Base-by-base conservation (phyloP, 1,140 invertebrate species). In the Acyrthosiphon pisum region DNA sequence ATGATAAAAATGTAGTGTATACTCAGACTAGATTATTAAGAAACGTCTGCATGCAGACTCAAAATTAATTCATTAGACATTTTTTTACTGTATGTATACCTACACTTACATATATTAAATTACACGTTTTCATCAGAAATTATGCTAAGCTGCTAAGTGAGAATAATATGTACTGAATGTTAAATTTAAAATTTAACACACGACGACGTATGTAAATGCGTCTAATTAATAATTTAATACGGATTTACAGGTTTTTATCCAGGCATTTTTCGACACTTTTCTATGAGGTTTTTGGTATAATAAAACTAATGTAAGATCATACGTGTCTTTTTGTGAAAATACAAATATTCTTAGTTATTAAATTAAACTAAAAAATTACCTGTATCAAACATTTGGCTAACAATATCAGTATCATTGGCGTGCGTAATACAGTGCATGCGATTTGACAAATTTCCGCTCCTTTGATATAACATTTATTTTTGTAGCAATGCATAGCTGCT, bases 331-430 rank as follows among this genome's bases (percentile, higher is more conserved):
- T 84, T 44, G 11, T 44, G 4, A 2, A 86, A 86, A 35, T 46
- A 35, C 22, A 87, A 48, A 87, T 35, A 87, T 48, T n/a, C 30
- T n/a, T 50, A 48, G 35, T 3, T n/a, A 48, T 8, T 86, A 41
- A 44, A 86, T 41, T 30, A 14, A 86, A 26, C 0, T 22, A 53
- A 86, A 84, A 50, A 60, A 18, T 90, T n/a, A 93, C 91, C 48
- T 56, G 2, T 26, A 93, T 84, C 22, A 50, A 93, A 84, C 68
- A 93, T 56, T 93, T 93, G 2, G 68, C 91, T 48, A 93, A 86
- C 48, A 93, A n/a, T 20, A 7, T 53, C 35, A 44, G 11, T 41
- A 56, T 26, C 23, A 53, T 53, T 20, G 91, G 91, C 26, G 91
- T 93, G n/a, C n/a, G 44, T 11, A 83, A 37, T 30, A 91, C 90